Conservation (phyloP, 2,797 vertebrate genomes). For the Manis javanica region DNA sequence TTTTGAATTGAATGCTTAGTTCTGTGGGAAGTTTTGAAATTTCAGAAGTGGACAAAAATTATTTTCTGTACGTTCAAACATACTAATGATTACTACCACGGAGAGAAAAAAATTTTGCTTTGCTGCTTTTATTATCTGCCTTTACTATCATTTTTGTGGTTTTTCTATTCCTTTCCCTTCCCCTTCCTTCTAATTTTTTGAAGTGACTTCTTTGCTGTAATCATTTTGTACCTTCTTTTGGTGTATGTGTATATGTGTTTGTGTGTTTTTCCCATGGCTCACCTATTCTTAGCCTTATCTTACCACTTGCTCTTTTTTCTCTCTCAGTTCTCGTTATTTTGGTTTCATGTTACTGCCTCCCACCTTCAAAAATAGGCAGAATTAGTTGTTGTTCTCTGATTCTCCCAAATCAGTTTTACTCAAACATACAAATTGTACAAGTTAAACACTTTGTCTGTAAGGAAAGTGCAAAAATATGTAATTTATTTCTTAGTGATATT, state of each 20-base stretch:
- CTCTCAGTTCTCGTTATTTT: neutral
- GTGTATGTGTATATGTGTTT: neutral
- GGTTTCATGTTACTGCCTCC: neutral
- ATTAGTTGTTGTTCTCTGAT: neutral
- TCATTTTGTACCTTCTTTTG: neutral
- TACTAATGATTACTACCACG: neutral
- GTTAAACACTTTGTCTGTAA: neutral
- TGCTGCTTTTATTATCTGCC: neutral
- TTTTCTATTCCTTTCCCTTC: neutral
- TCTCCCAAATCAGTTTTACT: neutral
- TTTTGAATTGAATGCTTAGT: neutral
- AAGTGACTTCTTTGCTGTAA: neutral
- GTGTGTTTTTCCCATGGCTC: neutral
- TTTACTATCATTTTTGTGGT: neutral
- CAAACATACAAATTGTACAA: neutral
- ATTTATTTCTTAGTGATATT: neutral
- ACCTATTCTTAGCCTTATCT: neutral
- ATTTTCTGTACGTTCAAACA: neutral
- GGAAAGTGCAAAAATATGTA: neutral
- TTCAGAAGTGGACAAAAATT: neutral
- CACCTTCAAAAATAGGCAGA: neutral
- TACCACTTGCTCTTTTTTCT: neutral
- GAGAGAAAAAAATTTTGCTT: neutral
- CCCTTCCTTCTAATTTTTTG: neutral
- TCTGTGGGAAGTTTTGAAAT: neutral